phyloP scores from a whole-genome alignment of 2,888 invertebrate species.

The Cremastinae sp. region DNA sequence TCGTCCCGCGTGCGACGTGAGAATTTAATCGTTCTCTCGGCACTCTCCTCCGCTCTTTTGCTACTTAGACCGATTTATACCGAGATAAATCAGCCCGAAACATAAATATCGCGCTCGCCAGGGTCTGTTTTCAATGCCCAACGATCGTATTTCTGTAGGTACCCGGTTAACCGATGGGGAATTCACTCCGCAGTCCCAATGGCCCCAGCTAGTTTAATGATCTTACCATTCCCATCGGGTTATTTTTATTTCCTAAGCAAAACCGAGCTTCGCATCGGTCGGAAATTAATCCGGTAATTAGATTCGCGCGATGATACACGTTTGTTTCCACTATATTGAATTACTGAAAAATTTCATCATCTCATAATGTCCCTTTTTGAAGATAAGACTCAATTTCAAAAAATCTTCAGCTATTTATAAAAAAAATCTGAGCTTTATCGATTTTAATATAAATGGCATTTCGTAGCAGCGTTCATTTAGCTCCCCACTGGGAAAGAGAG shows the following conservation, averaged over 20 bases:
- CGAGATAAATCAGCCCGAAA: slow-evolving; percentile 68
- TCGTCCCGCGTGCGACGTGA: slow-evolving; percentile 48
- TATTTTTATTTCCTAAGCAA: slow-evolving; percentile 37
- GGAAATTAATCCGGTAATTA: slow-evolving; percentile 25
- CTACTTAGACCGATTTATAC: slow-evolving; percentile 63
- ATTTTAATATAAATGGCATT: too few relatives aligned
- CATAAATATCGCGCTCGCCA: slow-evolving; percentile 67
- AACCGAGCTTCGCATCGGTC: slow-evolving; percentile 28
- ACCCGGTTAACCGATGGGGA: slow-evolving; percentile 44
- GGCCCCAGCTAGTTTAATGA: slow-evolving; percentile 56
- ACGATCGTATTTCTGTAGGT: slow-evolving; percentile 6
- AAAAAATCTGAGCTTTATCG: too few relatives aligned
- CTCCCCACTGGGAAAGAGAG: neutral
- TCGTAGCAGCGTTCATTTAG: too few relatives aligned
- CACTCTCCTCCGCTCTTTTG: slow-evolving; percentile 48
- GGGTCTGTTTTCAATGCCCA: neutral
- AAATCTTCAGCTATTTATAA: too few relatives aligned
- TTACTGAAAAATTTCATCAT: neutral
- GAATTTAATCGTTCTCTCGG: slow-evolving; percentile 64
- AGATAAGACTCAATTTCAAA: too few relatives aligned
- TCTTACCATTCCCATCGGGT: slow-evolving; percentile 51
- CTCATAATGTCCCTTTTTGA: too few relatives aligned
- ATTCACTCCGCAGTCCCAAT: slow-evolving; percentile 48
- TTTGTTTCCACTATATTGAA: neutral
- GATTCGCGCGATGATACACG: slow-evolving; percentile 26